Percentiles rank a stretch among this genome's conserved stretches.
These are phyloP conservation scores for Drosophila peninsularis DNA, from an alignment of 2,888 invertebrate species.

Conservation along the genomic window DNA sequence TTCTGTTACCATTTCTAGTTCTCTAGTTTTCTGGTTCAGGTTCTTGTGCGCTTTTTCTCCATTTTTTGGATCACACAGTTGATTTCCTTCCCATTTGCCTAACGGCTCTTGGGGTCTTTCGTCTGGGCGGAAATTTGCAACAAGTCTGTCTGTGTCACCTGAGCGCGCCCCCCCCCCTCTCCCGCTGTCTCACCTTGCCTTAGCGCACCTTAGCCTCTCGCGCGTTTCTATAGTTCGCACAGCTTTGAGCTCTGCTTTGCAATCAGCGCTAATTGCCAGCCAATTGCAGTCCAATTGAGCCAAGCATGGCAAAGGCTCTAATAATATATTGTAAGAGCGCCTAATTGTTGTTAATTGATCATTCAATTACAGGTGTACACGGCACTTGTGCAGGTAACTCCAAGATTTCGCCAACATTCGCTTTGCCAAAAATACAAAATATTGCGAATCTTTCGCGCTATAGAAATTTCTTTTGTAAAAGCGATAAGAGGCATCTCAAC, in stretches of 20 bases:
- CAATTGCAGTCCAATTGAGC: slow-evolving; percentile 41
- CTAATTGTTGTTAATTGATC: slow-evolving; percentile 37
- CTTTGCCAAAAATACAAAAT: neutral
- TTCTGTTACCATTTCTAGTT: slow-evolving; percentile 50
- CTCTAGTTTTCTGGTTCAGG: slow-evolving; percentile 44
- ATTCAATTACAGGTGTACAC: slow-evolving; percentile 18
- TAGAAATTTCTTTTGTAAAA: slow-evolving; percentile 30
- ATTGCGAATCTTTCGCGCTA: neutral
- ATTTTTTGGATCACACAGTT: slow-evolving; percentile 28
- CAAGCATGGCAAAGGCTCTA: slow-evolving; percentile 18
- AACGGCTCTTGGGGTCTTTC: slow-evolving; percentile 49
- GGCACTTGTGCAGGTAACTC: too few species aligned
- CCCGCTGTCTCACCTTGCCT: neutral
- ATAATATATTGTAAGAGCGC: neutral
- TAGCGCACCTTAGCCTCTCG: neutral
- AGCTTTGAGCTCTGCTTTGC: slow-evolving; percentile 30
- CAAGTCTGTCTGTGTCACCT: slow-evolving; percentile 7
- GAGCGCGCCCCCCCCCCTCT: neutral
- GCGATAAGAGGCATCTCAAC: slow-evolving; percentile 21
- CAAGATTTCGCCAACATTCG: slow-evolving; percentile 1
- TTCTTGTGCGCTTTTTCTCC: slow-evolving; percentile 21
- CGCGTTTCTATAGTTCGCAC: slow-evolving; percentile 7
- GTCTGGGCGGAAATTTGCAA: slow-evolving; percentile 57
- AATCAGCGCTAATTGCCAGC: slow-evolving; percentile 61
- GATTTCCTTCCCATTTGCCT: slow-evolving; percentile 78